phyloP scores from a whole-genome alignment of 1,140 invertebrate genomes.

The Ostrea edulis region DNA sequence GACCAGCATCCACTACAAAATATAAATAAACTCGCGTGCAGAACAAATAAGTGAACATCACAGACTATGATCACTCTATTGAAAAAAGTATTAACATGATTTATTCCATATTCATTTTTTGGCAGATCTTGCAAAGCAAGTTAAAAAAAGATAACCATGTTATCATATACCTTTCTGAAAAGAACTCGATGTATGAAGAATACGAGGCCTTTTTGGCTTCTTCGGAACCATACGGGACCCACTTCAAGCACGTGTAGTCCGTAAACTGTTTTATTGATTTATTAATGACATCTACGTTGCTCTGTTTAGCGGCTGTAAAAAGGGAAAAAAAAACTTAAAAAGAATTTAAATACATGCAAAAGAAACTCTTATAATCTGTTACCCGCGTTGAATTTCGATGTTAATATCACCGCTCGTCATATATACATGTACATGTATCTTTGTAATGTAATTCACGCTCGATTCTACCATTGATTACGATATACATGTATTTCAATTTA shows the following conservation, averaged over 20 bases:
- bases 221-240: neutral
- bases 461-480: too few relatives aligned
- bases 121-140: too few relatives aligned
- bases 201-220: neutral
- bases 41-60: too few relatives aligned
- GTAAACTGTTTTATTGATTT: neutral
- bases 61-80: too few relatives aligned
- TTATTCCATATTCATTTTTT: too few relatives aligned
- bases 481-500: too few relatives aligned
- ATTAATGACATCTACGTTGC: neutral
- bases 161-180: neutral
- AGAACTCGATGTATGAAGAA: neutral
- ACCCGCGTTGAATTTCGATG: neutral
- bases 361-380: neutral
- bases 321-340: neutral
- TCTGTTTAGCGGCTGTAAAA: neutral
- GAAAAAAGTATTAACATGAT: too few relatives aligned
- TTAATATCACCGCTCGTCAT: neutral
- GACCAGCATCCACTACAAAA: slow-evolving; percentile 51
- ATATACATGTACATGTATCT: too few relatives aligned
- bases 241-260: slow-evolving; percentile 8
- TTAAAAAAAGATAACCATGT: neutral
- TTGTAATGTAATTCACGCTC: too few relatives aligned
- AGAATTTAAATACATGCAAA: neutral
- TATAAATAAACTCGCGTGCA: neutral